Evolutionary conservation across 1,140 invertebrate species (phyloP).

Genomic region (Elymnias hypermnestra): DNA sequence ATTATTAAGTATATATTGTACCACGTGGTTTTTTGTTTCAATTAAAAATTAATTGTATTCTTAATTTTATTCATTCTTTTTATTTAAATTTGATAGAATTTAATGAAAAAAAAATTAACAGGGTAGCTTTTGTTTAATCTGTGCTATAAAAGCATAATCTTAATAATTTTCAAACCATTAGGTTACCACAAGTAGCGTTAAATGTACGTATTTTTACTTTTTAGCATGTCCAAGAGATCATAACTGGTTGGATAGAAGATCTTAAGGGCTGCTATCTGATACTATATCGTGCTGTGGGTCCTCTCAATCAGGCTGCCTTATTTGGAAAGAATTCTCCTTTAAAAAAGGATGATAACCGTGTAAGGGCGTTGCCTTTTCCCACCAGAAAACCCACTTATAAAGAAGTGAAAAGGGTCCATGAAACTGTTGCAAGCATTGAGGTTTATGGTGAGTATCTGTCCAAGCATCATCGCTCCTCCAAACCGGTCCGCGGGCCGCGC

Average conservation of each 20-base stretch:
- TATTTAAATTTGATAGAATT: too few relatives aligned
- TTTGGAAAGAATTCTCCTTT: slow-evolving; percentile 87
- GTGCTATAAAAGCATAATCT: too few relatives aligned
- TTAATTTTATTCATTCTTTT: too few relatives aligned
- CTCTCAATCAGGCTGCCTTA: slow-evolving; percentile 82
- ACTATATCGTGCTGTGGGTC: slow-evolving; percentile 86
- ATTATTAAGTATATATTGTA: too few relatives aligned
- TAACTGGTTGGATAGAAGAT: slow-evolving; percentile 82
- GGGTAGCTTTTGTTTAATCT: too few relatives aligned
- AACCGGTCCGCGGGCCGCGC: too few relatives aligned
- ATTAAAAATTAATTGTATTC: too few relatives aligned
- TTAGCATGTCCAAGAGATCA: slow-evolving; percentile 88
- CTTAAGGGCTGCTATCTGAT: slow-evolving; percentile 84
- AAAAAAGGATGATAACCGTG: slow-evolving; percentile 79
- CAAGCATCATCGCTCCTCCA: too few relatives aligned
- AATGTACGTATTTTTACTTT: slow-evolving; percentile 23
- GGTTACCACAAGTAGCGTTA: too few relatives aligned
- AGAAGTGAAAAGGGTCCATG: slow-evolving; percentile 87
- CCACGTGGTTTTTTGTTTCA: too few relatives aligned
- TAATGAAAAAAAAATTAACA: too few relatives aligned
- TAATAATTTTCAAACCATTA: too few relatives aligned
- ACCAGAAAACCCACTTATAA: slow-evolving; percentile 88
- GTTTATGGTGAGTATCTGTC: slow-evolving; percentile 86
- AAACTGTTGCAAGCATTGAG: slow-evolving; percentile 82
- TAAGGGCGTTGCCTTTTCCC: slow-evolving; percentile 88